A percentile compares a stretch with the other conserved stretches of the same genome.
Conservation (phyloP, 2,797 vertebrate genomes). For the Petrocephalus schoutedeni region DNA sequence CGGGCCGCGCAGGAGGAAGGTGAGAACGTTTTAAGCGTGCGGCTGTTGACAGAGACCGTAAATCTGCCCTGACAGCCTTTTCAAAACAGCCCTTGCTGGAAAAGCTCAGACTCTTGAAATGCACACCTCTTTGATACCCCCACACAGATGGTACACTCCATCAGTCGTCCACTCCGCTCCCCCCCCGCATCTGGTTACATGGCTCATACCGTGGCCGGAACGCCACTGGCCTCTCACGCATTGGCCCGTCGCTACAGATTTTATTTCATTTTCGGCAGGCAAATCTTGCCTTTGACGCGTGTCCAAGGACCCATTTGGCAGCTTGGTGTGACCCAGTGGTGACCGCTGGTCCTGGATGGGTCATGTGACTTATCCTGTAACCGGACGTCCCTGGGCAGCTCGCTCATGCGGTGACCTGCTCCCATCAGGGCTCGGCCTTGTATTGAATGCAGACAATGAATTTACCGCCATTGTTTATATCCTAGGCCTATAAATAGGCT, state of each 20-base stretch:
- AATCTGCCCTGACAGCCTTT: constrained; percentile 24
- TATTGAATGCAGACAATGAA: constrained; percentile 1
- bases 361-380: not conserved
- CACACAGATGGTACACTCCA: not conserved
- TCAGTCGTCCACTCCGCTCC: not conserved
- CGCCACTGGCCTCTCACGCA: not conserved
- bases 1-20: not conserved
- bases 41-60: constrained; percentile 23
- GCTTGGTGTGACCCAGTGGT: not conserved
- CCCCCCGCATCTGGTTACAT: not conserved
- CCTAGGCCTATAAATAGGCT: not conserved
- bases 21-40: constrained; percentile 19
- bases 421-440: not conserved
- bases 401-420: not conserved
- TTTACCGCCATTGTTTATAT: not conserved
- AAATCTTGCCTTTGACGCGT: not conserved
- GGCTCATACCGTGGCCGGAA: not conserved
- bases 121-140: constrained; percentile 20
- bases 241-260: not conserved
- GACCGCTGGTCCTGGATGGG: not conserved
- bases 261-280: not conserved
- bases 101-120: constrained; percentile 26
- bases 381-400: not conserved
- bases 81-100: constrained; percentile 24
- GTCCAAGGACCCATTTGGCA: not conserved